Conservation (phyloP, 1,140 invertebrate species). For the Aphelenchoides besseyi region DNA sequence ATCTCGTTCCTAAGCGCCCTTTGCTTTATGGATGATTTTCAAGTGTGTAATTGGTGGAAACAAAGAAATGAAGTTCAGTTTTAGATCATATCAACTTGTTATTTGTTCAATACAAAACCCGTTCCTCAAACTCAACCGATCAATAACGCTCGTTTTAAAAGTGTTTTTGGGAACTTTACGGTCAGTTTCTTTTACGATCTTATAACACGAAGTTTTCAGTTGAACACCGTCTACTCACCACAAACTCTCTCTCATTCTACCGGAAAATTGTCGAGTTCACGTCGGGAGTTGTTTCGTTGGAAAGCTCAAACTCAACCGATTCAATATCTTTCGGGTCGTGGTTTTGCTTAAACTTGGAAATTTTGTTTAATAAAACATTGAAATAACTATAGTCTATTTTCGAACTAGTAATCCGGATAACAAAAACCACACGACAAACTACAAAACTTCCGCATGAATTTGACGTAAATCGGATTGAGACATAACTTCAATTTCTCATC, state of each 20-base stretch:
- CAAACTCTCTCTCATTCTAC: not conserved
- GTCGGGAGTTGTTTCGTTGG: not conserved
- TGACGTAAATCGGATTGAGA: not conserved
- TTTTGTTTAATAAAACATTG: not conserved
- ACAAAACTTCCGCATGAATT: slow-evolving; percentile 12
- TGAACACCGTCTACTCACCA: not conserved
- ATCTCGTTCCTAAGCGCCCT: too few species aligned
- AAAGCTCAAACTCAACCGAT: not conserved
- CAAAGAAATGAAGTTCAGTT: too few species aligned
- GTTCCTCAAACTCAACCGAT: too few species aligned
- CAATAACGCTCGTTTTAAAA: too few species aligned
- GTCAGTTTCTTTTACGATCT: too few species aligned
- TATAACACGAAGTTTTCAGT: too few species aligned
- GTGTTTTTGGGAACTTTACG: too few species aligned
- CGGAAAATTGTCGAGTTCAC: not conserved
- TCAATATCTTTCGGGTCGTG: not conserved
- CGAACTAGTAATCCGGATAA: not conserved
- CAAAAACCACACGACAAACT: slow-evolving; percentile 7
- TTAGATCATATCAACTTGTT: too few species aligned
- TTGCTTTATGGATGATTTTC: too few species aligned
- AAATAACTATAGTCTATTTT: not conserved
- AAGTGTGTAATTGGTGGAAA: too few species aligned
- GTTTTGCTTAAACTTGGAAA: not conserved
- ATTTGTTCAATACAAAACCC: too few species aligned
- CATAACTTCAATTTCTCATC: slow-evolving; percentile 16